Conservation (phyloP, 2,113 vertebrate species). For the Myotis yumanensis region DNA sequence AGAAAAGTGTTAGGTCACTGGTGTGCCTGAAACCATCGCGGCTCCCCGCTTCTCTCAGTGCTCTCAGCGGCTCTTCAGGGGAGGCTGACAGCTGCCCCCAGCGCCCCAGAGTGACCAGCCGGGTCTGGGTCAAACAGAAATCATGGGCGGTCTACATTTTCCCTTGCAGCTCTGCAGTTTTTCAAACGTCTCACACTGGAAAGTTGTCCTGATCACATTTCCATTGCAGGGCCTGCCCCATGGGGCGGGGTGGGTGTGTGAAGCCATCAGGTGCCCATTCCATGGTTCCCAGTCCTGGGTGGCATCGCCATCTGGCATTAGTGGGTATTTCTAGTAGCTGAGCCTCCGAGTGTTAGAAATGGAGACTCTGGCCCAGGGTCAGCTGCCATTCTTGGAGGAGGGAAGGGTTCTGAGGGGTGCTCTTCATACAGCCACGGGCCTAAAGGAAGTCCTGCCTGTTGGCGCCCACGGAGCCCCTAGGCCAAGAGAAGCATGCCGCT, state of each 20-base stretch:
- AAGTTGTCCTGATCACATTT: background rate
- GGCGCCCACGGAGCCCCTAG: background rate
- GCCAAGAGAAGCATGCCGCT: background rate
- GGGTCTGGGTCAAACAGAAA: conserved; percentile 45
- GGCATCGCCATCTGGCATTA: background rate
- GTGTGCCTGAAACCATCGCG: background rate
- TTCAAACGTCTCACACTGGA: conserved; percentile 3
- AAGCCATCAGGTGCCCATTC: background rate
- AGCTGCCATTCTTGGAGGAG: background rate
- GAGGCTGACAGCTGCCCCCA: background rate
- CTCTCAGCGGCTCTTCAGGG: background rate
- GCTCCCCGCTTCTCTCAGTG: background rate
- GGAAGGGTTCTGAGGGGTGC: background rate
- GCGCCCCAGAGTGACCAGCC: background rate
- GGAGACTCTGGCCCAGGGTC: background rate
- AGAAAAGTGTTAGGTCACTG: background rate
- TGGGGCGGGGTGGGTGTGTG: background rate
- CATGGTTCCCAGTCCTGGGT: background rate
- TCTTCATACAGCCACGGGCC: background rate
- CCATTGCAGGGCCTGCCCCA: background rate
- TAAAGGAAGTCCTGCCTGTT: background rate
- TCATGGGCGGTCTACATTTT: conserved; percentile 58
- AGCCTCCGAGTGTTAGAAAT: background rate
- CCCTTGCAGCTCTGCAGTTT: conserved; percentile 30
- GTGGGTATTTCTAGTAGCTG: background rate